Evolutionary conservation across 2,113 vertebrate species (phyloP).

Genomic region (Beaufortia kweichowensis): DNA sequence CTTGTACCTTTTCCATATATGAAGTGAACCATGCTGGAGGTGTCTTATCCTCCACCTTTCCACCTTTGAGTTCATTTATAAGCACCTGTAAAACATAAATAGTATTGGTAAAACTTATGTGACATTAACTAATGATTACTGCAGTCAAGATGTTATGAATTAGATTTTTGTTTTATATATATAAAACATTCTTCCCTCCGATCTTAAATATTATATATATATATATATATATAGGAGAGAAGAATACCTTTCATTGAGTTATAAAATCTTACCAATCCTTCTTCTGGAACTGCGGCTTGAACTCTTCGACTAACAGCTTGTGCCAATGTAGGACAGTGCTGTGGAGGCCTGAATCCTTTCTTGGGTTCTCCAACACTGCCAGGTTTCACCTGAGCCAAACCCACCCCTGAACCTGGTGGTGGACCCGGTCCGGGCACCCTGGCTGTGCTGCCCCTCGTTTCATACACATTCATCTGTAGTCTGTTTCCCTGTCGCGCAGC

Average conservation of each 20-base stretch:
- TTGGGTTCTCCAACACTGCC: conserved; percentile 68
- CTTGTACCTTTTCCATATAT: conserved; percentile 88
- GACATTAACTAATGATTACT: not conserved
- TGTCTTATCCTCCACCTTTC: conserved; percentile 77
- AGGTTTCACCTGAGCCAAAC: conserved; percentile 46
- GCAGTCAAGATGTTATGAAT: not conserved
- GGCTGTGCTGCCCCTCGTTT: conserved; percentile 64
- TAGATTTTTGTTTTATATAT: not conserved
- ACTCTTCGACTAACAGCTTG: conserved; percentile 74
- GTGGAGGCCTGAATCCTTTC: conserved; percentile 73
- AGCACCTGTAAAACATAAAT: conserved; percentile 61
- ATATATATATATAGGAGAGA: too few species aligned
- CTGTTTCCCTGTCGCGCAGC: conserved; percentile 72
- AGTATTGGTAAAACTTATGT: not conserved
- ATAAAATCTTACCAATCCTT: conserved; percentile 67
- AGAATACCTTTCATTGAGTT: too few species aligned
- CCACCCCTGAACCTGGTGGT: conserved; percentile 50
- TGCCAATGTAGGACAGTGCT: conserved; percentile 71
- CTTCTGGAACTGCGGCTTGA: conserved; percentile 71
- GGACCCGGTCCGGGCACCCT: conserved; percentile 57
- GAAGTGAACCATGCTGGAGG: conserved; percentile 95
- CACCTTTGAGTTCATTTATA: conserved; percentile 71
- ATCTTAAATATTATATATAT: too few species aligned
- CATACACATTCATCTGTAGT: conserved; percentile 76
- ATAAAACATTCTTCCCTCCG: too few species aligned